These are phyloP conservation scores for Argopecten irradians DNA, from an alignment of 1,140 invertebrate species.

Conservation along the genomic window DNA sequence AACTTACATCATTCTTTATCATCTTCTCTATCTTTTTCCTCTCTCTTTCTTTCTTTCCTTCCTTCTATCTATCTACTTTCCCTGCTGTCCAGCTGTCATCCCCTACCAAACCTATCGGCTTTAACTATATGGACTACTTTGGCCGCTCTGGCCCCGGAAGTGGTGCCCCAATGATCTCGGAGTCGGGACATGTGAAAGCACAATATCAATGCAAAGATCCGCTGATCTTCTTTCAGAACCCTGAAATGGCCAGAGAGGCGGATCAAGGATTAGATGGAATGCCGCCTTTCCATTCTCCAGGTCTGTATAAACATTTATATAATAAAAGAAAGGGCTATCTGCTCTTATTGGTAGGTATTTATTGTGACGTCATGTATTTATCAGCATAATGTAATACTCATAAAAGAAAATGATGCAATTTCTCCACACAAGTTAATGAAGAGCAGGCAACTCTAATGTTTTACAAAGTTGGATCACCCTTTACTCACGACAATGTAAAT, in stretches of 20 bases:
- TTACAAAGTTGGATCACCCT: too few relatives aligned
- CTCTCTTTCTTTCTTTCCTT: constrained; percentile 32
- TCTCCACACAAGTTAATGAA: too few relatives aligned
- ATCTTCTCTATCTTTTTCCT: constrained; percentile 25
- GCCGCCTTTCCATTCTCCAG: not conserved
- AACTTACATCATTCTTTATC: not conserved
- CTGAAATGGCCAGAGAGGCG: not conserved
- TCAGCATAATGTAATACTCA: too few relatives aligned
- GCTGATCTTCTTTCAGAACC: not conserved
- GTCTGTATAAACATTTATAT: too few relatives aligned
- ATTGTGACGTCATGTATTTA: too few relatives aligned
- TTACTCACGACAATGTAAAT: too few relatives aligned
- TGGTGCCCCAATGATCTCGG: constrained; percentile 16
- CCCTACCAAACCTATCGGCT: constrained; percentile 31
- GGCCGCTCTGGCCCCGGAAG: constrained; percentile 18
- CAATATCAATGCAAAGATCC: constrained; percentile 35
- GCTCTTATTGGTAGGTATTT: too few relatives aligned
- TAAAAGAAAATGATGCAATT: too few relatives aligned
- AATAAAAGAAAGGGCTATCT: too few relatives aligned
- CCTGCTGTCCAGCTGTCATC: constrained; percentile 30
- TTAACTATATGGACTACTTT: constrained; percentile 25
- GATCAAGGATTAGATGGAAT: not conserved
- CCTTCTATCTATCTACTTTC: not conserved
- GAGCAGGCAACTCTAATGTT: too few relatives aligned
- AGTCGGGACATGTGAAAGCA: constrained; percentile 26